Evolutionary conservation across 1,140 invertebrate genomes (phyloP).

Genomic region (Hylyphantes graminicola): DNA sequence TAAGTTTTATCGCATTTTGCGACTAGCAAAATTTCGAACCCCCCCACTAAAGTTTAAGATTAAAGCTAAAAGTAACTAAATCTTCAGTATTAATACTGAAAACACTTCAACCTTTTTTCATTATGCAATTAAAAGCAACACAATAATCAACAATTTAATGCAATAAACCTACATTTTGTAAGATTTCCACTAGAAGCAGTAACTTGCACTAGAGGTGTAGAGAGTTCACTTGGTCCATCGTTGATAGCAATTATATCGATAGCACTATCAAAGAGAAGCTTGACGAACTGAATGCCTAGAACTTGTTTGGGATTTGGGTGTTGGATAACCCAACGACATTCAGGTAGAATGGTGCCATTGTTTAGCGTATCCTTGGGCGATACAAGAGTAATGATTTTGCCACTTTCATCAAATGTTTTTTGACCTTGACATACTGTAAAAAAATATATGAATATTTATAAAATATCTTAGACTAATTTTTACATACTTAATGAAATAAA

Average conservation of each 20-base stretch:
- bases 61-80: too few species aligned
- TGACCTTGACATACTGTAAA: constrained; percentile 11
- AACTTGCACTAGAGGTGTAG: constrained; percentile 37
- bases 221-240: constrained; percentile 19
- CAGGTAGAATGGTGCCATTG: constrained; percentile 13
- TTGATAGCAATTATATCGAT: constrained; percentile 36
- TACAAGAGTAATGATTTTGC: background rate
- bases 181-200: constrained; percentile 20
- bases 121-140: too few species aligned
- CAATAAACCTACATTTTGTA: constrained; percentile 11
- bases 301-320: background rate
- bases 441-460: background rate
- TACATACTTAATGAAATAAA: background rate
- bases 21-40: too few species aligned
- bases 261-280: constrained; percentile 8
- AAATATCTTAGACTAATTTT: background rate
- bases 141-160: too few species aligned
- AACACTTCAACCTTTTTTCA: too few species aligned
- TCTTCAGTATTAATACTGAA: too few species aligned
- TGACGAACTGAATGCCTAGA: constrained; percentile 6
- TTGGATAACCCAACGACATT: constrained; percentile 30
- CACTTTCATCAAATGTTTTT: background rate
- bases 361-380: constrained; percentile 12
- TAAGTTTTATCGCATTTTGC: too few species aligned
- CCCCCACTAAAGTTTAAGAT: too few species aligned